Evolutionary conservation across 1,140 invertebrate genomes (phyloP), one percentile per base, ranked within the genome.

Genomic region (Drosophila repletoides): DNA sequence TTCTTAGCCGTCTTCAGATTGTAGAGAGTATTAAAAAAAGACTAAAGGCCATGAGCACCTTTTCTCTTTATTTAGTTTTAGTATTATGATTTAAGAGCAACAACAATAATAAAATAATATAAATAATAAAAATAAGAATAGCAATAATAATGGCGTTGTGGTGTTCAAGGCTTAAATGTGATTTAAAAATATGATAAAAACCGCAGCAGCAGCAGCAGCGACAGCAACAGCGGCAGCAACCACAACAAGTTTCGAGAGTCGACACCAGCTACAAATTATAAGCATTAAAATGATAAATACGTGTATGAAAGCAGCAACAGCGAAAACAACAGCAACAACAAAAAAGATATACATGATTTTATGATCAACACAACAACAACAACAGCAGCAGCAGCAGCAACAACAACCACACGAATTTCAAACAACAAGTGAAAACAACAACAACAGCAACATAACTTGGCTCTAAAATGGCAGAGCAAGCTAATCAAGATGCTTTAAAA

Each of bases 201-300:
- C 66, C 55, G 31, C 43, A 38, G 15, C 34, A 52, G 17, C 34
- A 51, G 28, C 43, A 53, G 21, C 38, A 31, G 14, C 46, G 28
- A 15, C 51, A 48, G 46, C 60, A 21, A 49, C 12, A 49, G 12
- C 40, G 24, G 26, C 38, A 34, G 14, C 33, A 63, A n/a, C 51
- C 49, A 12, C 38, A 38, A 29, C 34, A 41, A 43, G 31, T 29
- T 34, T 31, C 1, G 9, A 33, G 46, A 49, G 29, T 33, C 28
- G 53, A 56, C 64, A 71, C 12, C 29, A 56, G 51, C 61, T 40
- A 67, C 55, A 76, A 76, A 67, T 73, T 80, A 69, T 55, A 58
- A 77, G 59, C 61, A 72, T 68, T 72, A 76, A 81, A 72, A 73
- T 86, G 81, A 81, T 80, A 87, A 84, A 79, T 86, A 67, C 14